Conservation (phyloP, 2,888 invertebrate genomes). For the Tetragonisca angustula region DNA sequence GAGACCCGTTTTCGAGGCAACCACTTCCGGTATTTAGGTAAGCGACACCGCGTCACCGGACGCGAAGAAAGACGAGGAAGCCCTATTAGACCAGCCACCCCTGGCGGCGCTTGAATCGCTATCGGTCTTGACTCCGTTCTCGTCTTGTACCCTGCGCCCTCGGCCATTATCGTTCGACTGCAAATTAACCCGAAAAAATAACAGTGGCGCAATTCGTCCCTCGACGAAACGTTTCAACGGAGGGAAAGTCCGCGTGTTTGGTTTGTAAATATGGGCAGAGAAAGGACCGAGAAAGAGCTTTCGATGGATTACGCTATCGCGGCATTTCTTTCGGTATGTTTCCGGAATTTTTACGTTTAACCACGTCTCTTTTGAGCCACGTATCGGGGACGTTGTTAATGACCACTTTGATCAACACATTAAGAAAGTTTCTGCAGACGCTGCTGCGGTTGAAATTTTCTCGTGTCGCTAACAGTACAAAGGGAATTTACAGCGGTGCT, state of each 20-base stretch:
- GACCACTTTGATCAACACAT: not conserved
- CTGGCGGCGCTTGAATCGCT: constrained; percentile 57
- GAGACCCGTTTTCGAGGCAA: constrained; percentile 67
- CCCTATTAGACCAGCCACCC: constrained; percentile 54
- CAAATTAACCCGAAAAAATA: constrained; percentile 43
- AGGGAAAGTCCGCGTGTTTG: constrained; percentile 27
- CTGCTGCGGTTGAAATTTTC: not conserved
- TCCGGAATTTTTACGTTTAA: not conserved
- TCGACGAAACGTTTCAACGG: constrained; percentile 17
- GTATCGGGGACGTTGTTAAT: not conserved
- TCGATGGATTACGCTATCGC: constrained; percentile 1
- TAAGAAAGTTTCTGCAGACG: not conserved
- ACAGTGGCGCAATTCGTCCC: not conserved
- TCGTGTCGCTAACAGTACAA: not conserved
- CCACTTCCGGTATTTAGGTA: constrained; percentile 77
- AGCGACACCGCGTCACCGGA: constrained; percentile 47
- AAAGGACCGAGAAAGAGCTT: constrained; percentile 1
- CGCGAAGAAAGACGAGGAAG: constrained; percentile 40
- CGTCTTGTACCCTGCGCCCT: not conserved
- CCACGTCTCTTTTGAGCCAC: not conserved
- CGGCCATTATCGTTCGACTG: constrained; percentile 9
- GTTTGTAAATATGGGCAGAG: constrained; percentile 16
- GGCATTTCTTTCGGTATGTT: not conserved
- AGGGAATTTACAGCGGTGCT: not conserved
- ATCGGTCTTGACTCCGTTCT: constrained; percentile 49